These are phyloP conservation scores for Diachrysia chrysitis DNA, from an alignment of 2,888 invertebrate genomes.

Conservation along the genomic window DNA sequence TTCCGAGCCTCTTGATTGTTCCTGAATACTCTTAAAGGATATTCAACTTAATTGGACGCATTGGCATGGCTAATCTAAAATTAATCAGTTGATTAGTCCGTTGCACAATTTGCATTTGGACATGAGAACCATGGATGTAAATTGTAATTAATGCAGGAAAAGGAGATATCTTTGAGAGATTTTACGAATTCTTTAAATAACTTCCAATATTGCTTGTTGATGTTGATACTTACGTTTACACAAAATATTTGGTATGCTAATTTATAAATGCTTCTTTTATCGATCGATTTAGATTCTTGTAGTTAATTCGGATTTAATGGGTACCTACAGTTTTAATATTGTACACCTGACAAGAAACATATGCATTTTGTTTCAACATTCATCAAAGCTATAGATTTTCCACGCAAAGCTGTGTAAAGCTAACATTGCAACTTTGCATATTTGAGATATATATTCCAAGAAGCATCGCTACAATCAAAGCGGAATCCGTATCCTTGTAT, in stretches of 20 bases:
- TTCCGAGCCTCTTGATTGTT: conserved; percentile 49
- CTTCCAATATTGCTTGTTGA: background rate
- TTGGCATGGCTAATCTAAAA: conserved; percentile 48
- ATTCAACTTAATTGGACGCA: conserved; percentile 39
- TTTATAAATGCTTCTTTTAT: background rate
- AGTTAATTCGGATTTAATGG: background rate
- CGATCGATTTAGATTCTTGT: background rate
- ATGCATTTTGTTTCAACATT: too few species aligned
- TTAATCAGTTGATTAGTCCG: conserved; percentile 48
- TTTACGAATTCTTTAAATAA: background rate
- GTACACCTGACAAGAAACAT: too few species aligned
- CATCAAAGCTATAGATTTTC: too few species aligned
- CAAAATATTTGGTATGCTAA: background rate
- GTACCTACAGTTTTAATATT: too few species aligned
- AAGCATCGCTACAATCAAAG: too few species aligned
- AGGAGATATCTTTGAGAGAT: background rate
- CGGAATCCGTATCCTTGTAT: background rate
- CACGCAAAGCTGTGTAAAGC: too few species aligned
- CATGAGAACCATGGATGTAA: conserved; percentile 22
- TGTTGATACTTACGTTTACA: too few species aligned
- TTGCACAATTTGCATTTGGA: conserved; percentile 14
- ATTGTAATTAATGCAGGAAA: background rate
- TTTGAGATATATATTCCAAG: too few species aligned
- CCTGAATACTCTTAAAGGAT: conserved; percentile 50
- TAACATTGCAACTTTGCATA: too few species aligned